Base-by-base conservation (phyloP, 2,113 vertebrate species). In the Pardalotus punctatus region DNA sequence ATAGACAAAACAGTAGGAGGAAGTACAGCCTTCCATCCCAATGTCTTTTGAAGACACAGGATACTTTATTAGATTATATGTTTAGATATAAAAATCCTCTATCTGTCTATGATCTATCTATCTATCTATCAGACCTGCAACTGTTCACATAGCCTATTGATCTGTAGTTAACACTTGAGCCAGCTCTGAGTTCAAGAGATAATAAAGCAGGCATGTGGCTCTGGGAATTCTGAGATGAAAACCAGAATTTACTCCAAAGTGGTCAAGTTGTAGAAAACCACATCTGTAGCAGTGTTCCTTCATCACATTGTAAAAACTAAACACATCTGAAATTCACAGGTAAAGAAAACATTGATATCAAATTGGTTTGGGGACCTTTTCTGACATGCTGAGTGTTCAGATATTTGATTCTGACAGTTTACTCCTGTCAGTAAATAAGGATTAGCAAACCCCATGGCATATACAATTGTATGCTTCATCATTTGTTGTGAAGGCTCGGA, bases 381-480 rank as follows among this genome's bases (percentile, higher is more conserved):
- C 36, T 61, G 36, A 51, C 7, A 12, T 27, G 7, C 8, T 70
- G 36, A 74, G 25, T 51, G 6, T 78, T 86, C 35, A 51, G 25
- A 48, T 64, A 29, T 77, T 69, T 64, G 27, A 50, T 50, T 47
- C 10, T 86, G n/a, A 38, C 28, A 40, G 3, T 17, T 89, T 78
- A 33, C 21, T 73, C 10, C 42, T 45, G n/a, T 23, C 24, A 27
- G 29, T 47, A 78, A 65, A 64, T 24, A 47, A 45, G 15, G 6
- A 50, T 51, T 23, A 5, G 76, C 86, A 47, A 47, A 0, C 0
- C 1, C 14, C 16, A 21, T 36, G 18, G 4, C 7, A 13, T 74
- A 24, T 31, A 14, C 25, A 60, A 50, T 42, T 62, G 12, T 12
- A 45, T 24, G 22, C 22, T 58, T 78, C 0, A 0, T 48, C 19